These are phyloP conservation scores for Himalopsyche kuldschensis DNA, from an alignment of 2,888 invertebrate species.

Conservation along the genomic window DNA sequence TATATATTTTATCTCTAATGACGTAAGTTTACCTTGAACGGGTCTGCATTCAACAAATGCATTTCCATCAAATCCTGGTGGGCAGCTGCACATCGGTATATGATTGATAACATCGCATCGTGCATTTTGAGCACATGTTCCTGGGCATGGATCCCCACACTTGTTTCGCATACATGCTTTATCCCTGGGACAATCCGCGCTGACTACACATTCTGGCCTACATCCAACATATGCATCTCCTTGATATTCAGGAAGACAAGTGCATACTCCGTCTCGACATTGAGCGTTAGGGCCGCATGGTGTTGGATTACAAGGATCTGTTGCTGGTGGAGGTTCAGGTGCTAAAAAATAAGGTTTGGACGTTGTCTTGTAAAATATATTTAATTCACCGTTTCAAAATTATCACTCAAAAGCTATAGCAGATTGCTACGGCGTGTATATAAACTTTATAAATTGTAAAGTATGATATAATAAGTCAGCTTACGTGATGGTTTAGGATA, in stretches of 20 bases:
- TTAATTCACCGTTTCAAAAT: neutral
- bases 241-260: slow-evolving; percentile 70
- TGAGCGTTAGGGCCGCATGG: slow-evolving; percentile 69
- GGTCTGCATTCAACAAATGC: slow-evolving; percentile 67
- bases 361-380: neutral
- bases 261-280: slow-evolving; percentile 68
- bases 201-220: slow-evolving; percentile 76
- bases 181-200: slow-evolving; percentile 69
- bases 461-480: slow-evolving; percentile 25
- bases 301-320: slow-evolving; percentile 72
- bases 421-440: neutral
- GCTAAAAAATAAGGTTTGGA: slow-evolving; percentile 46
- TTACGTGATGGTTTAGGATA: slow-evolving; percentile 58
- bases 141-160: slow-evolving; percentile 74
- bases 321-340: slow-evolving; percentile 44
- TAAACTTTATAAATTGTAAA: neutral
- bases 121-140: slow-evolving; percentile 67
- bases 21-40: slow-evolving; percentile 35
- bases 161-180: slow-evolving; percentile 74
- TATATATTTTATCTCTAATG: neutral
- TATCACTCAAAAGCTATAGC: neutral
- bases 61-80: slow-evolving; percentile 67
- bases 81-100: slow-evolving; percentile 68
- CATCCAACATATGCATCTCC: slow-evolving; percentile 76
- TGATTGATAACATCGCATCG: slow-evolving; percentile 66